Evolutionary conservation across 2,797 vertebrate species (phyloP), one percentile per base, ranked within the genome.

Genomic region (Argentina silus): DNA sequence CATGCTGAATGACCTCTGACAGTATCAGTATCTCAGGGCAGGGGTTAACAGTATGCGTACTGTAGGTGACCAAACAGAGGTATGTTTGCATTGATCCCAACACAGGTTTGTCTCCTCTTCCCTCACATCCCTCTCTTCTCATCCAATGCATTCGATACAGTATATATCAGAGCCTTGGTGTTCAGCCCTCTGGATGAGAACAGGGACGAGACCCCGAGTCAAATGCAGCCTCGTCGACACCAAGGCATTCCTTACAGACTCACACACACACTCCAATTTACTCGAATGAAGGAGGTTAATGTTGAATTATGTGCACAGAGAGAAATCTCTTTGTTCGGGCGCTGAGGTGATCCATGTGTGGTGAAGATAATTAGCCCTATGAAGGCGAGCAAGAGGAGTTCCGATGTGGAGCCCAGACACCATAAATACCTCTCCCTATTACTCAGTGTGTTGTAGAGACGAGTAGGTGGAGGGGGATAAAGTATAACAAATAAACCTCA

Each of bases 401-500:
- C 75, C 75, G 27, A 78, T 83, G 51, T 79, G 11, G 70, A 83
- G 80, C 81, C 77, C 61, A 42, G n/a, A 8, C 50, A 3, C 75
- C 44, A 69, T 44, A 74, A 78, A 80, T 78, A 85, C 80, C 63
- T 83, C 83, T 72, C 73, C 45, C 78, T 73, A 78, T 88, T 83
- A 79, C 77, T 57, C 59, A 50, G 74, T 79, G 70, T 84, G 63
- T 62, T 68, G 63, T 64, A 64, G 80, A 83, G 79, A 87, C 86
- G 85, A 90, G 80, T 62, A 72, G 80, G 70, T 43, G 21, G 81
- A 85, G 85, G 85, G 70, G 85, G 79, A 88, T 87, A 84, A 89
- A 89, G 84, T 78, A 85, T 84, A 91, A 90, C 86, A 91, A 90
- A 91, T 89, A 89, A 83, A 90, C 87, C 86, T 90, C 85, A 90